These are phyloP conservation scores for Verasper variegatus DNA, from an alignment of 2,113 vertebrate genomes.

Conservation along the genomic window DNA sequence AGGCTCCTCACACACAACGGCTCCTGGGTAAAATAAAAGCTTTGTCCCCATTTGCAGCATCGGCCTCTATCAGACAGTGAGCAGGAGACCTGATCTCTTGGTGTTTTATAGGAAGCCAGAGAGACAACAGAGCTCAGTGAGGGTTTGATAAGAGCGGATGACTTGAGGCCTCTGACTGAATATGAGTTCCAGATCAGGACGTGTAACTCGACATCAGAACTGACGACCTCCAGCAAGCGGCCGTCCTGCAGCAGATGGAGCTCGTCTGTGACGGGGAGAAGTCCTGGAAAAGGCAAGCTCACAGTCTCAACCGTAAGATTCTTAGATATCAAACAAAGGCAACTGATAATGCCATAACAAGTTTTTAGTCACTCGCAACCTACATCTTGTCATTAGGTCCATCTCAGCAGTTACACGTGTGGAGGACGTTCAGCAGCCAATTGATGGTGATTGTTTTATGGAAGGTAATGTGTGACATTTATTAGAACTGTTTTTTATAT, in stretches of 20 bases:
- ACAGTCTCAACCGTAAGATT: background rate
- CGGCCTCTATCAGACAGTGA: background rate
- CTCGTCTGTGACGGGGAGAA: constrained; percentile 41
- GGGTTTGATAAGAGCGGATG: constrained; percentile 42
- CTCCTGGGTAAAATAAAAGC: constrained; percentile 70
- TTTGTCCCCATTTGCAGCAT: background rate
- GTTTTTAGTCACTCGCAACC: background rate
- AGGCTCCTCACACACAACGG: constrained; percentile 42
- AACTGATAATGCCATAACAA: background rate
- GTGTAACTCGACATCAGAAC: constrained; percentile 43
- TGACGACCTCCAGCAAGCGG: background rate
- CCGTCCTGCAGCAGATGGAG: constrained; percentile 81
- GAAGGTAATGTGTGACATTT: constrained; percentile 72
- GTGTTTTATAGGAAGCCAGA: constrained; percentile 51
- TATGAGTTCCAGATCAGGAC: constrained; percentile 78
- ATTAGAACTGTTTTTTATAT: background rate
- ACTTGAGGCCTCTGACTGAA: constrained; percentile 62
- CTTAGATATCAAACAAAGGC: background rate
- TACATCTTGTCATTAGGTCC: constrained; percentile 61
- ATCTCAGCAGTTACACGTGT: constrained; percentile 69
- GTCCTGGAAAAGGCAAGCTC: constrained; percentile 74
- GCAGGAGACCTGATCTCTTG: background rate
- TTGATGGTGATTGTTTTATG: constrained; percentile 74
- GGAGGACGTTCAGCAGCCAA: constrained; percentile 66
- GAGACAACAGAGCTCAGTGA: constrained; percentile 27